Evolutionary conservation across 2,113 vertebrate species (phyloP).

Genomic region (Odontesthes bonariensis): DNA sequence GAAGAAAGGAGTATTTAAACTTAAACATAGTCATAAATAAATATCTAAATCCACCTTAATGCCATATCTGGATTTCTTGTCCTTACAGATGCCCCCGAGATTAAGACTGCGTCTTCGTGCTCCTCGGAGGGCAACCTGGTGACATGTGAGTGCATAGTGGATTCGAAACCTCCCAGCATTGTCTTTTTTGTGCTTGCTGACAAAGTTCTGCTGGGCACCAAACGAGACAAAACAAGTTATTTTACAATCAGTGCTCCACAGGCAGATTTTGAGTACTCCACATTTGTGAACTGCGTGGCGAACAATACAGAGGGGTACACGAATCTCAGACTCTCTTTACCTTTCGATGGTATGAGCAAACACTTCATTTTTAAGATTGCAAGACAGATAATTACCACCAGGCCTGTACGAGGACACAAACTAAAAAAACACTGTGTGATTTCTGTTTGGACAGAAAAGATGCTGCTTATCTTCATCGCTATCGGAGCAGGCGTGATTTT

Average conservation of each 20-base stretch:
- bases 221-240: slow-evolving; percentile 38
- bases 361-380: neutral
- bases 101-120: slow-evolving; percentile 70
- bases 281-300: slow-evolving; percentile 67
- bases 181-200: slow-evolving; percentile 62
- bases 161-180: slow-evolving; percentile 69
- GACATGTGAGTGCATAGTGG: slow-evolving; percentile 72
- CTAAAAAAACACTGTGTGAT: neutral
- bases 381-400: neutral
- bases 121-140: slow-evolving; percentile 5
- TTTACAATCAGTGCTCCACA: slow-evolving; percentile 55
- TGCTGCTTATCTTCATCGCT: slow-evolving; percentile 32
- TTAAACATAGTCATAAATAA: neutral
- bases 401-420: neutral
- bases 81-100: slow-evolving; percentile 72
- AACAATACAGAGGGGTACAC: slow-evolving; percentile 64
- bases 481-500: slow-evolving; percentile 36
- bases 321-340: slow-evolving; percentile 41
- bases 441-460: slow-evolving; percentile 57
- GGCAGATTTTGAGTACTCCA: slow-evolving; percentile 19
- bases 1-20: neutral
- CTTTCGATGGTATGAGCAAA: slow-evolving; percentile 37
- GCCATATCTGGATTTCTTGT: neutral
- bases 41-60: neutral
- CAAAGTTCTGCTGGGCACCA: slow-evolving; percentile 29